These are phyloP conservation scores for Stramonita haemastoma DNA, from an alignment of 2,888 invertebrate genomes.

Conservation along the genomic window DNA sequence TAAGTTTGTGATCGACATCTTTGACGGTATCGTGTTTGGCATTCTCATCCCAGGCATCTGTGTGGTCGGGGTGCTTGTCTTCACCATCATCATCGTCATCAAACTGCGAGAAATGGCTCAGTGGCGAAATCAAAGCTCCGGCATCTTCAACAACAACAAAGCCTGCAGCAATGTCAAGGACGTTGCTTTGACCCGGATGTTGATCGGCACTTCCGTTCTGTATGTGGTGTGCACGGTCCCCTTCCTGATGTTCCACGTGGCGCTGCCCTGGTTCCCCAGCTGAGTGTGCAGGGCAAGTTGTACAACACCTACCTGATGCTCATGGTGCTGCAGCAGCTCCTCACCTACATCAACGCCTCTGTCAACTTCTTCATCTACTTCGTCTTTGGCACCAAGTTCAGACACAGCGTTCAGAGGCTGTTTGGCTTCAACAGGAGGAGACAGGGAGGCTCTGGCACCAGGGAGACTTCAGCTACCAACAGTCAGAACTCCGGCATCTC, in stretches of 20 bases:
- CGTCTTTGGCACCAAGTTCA: slow-evolving; percentile 27
- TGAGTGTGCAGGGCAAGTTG: slow-evolving; percentile 23
- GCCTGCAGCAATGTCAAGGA: background rate
- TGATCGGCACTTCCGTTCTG: slow-evolving; percentile 28
- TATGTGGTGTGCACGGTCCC: slow-evolving; percentile 29
- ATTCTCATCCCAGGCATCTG: slow-evolving; percentile 16
- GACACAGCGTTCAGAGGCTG: background rate
- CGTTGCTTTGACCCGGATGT: slow-evolving; percentile 36
- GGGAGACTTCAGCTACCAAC: too few relatives aligned
- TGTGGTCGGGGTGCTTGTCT: background rate
- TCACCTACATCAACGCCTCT: slow-evolving; percentile 31
- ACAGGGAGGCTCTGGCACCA: background rate
- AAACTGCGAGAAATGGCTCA: slow-evolving; percentile 23
- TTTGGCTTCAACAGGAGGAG: background rate
- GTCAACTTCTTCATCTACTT: slow-evolving; percentile 36
- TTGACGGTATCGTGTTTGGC: slow-evolving; percentile 27
- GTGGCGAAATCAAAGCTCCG: slow-evolving; percentile 7
- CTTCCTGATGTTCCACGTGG: slow-evolving; percentile 7
- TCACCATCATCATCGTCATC: slow-evolving; percentile 15
- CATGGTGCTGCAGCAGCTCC: slow-evolving; percentile 29
- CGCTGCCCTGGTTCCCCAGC: slow-evolving; percentile 24
- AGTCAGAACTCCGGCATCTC: too few relatives aligned
- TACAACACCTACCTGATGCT: slow-evolving; percentile 30
- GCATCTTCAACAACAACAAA: background rate
- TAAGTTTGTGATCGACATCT: slow-evolving; percentile 9